Conservation (phyloP, 2,113 vertebrate species). For the zebrafish (Danio rerio) region GRCz12tu NC_133188.1:25160501-25161000, state of each 20-base stretch:
- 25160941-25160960: too few relatives aligned
- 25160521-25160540: constrained; percentile 25
- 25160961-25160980: too few relatives aligned
- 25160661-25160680: constrained; percentile 43
- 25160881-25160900: too few relatives aligned
- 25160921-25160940: too few relatives aligned
- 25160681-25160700: constrained; percentile 5
- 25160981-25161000: too few relatives aligned
- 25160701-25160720: background rate
- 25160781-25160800: too few relatives aligned
- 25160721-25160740: background rate
- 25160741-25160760: constrained; percentile 11
- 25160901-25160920: too few relatives aligned
- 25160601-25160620: constrained; percentile 27
- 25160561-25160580: constrained; percentile 39
- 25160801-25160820: too few relatives aligned
- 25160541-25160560: background rate
- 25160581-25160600: constrained; percentile 43
- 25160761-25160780: too few relatives aligned
- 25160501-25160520: background rate
- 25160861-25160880: too few relatives aligned
- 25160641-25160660: constrained; percentile 44
- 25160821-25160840: too few relatives aligned
- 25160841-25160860: too few relatives aligned
- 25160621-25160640: constrained; percentile 18